Base-by-base conservation (phyloP, 2,797 vertebrate species). In the Myripristis jacobus region DNA sequence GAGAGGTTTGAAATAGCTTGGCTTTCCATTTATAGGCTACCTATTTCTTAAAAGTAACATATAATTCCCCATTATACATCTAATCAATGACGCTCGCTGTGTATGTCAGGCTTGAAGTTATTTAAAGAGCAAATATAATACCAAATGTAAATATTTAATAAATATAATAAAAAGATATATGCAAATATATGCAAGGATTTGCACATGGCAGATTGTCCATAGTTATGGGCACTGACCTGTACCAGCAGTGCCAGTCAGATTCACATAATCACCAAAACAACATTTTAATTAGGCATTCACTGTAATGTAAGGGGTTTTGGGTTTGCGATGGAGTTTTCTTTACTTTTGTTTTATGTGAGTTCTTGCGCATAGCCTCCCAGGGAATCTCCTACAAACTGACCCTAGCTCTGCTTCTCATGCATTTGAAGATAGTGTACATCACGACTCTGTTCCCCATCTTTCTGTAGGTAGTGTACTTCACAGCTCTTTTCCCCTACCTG, bases 401-500 rank as follows among this genome's bases (percentile, higher is more conserved):
- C 34, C 47, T 24, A 27, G 48, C 48, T 51, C 48, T 51, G 21
- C 18, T 51, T 3, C 21, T n/a, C 77, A 19, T 64, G 25, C 38
- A 29, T 12, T 1, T 11, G 38, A 15, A 15, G 38, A 27, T 75
- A 46, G 24, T 66, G 34, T 55, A 54, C 62, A 83, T 83, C 62
- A 80, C 43, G 15, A 19, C 25, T 56, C 12, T 75, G 36, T 46
- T 69, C 66, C 73, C n/a, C 43, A 12, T 86, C 50, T 81, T 52
- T 65, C 64, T 84, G 22, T 66, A 96, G 95, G 92, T 96, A 67
- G 95, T 96, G 65, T 96, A 96, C 82, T 96, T 96, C 88, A 96
- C 95, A 21, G 95, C 95, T 67, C 82, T 95, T 56, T 96, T 95
- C 77, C 95, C 95, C 22, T 96, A 95, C 77, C 75, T 95, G 82